Conservation (phyloP, 2,797 vertebrate genomes). For the Labroides dimidiatus region DNA sequence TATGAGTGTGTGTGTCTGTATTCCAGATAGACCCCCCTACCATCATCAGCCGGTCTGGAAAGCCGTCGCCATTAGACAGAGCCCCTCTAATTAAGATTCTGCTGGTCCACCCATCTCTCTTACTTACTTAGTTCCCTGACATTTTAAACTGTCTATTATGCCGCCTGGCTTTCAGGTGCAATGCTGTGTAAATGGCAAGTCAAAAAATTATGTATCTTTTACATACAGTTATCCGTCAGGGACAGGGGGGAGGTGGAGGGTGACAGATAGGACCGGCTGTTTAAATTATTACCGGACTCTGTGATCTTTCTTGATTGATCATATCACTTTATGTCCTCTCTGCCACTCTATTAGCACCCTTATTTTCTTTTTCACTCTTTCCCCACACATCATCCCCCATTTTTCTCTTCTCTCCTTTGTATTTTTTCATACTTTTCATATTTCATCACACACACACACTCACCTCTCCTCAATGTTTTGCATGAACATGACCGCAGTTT, state of each 20-base stretch:
- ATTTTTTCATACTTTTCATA: conserved; percentile 45
- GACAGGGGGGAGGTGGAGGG: conserved; percentile 50
- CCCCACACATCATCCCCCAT: conserved; percentile 23
- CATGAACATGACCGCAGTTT: conserved; percentile 80
- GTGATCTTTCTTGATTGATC: conserved; percentile 85
- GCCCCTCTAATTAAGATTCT: conserved; percentile 88
- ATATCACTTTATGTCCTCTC: conserved; percentile 75
- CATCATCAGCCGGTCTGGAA: conserved; percentile 41
- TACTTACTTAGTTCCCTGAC: conserved; percentile 90
- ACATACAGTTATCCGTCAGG: conserved; percentile 87
- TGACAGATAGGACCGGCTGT: conserved; percentile 69
- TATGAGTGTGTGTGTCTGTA: conserved; percentile 7
- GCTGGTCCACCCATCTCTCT: conserved; percentile 83
- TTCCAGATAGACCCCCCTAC: conserved; percentile 49
- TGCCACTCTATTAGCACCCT: conserved; percentile 77
- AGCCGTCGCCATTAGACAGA: conserved; percentile 78
- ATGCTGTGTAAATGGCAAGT: conserved; percentile 90
- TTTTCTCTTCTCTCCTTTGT: conserved; percentile 10
- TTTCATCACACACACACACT: conserved; percentile 38
- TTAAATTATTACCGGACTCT: conserved; percentile 83
- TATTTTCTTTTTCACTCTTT: conserved; percentile 39
- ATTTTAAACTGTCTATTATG: conserved; percentile 91
- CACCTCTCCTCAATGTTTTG: conserved; percentile 57
- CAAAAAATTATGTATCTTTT: conserved; percentile 89
- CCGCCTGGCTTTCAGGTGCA: conserved; percentile 86